Base-by-base conservation (phyloP, 2,888 invertebrate species). In the Sycophila texana region DNA sequence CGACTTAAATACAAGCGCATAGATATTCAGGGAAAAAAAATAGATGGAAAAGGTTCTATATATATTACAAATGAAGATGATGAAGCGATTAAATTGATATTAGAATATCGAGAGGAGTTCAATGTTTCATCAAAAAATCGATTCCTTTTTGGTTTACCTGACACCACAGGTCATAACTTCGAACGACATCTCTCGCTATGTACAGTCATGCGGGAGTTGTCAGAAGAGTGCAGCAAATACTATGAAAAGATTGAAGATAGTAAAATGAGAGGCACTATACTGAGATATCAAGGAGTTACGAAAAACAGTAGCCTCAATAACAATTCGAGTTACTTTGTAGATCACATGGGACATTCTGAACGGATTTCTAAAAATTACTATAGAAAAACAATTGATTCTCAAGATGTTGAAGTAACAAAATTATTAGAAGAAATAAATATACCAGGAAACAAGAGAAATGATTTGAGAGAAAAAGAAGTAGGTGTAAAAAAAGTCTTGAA, bases 171-270 rank as follows among this genome's bases (percentile, higher is more conserved):
- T 1, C 2, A 26, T 7, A 30, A 63, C 39, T 4, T 55, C 13
- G 22, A n/a, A n/a, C n/a, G 4, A 22, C 73, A 73, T 26, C 18
- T 65, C 0, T 39, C 53, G 2, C 3, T 73, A 4, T 18, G 51
- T 16, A 7, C n/a, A 4, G 0, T 53, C 0, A 18, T 73, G 55
- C 1, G 22, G 2, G 53, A 63, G 10, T 5, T 14, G 1, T n/a
- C n/a, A n/a, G 55, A 51, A 20, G 20, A 73, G 55, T 73, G 73
- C 55, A 30, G 53, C 2, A 7, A 12, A 53, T 53, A 60, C 0
- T 65, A 39, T n/a, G 65, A 73, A 65, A n/a, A 22, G 13, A 73
- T 73, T 18, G 55, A 73, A 30, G 53, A 53, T 0, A 53, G 65
- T 14, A 65, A 22, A 7, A 63, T 73, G 22, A 16, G 73, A 2